Evolutionary conservation across 2,797 vertebrate species (phyloP), one percentile per base, ranked within the genome.

Genomic region (Pygocentrus nattereri): DNA sequence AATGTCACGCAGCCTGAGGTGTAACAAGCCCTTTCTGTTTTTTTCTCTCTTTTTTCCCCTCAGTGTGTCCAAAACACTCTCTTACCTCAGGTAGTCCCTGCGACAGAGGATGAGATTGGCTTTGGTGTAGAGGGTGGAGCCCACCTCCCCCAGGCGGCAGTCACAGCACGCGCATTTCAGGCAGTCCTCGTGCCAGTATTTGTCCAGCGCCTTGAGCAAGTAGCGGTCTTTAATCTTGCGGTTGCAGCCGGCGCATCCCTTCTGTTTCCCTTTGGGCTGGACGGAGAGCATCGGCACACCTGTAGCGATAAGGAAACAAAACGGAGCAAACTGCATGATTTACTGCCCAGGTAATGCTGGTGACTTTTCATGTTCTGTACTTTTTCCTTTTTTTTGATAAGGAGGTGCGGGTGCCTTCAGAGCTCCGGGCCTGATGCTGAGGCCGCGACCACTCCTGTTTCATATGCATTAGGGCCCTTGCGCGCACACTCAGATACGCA

Each of bases 101-200:
- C 97, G 96, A 90, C 98, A 99, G 79, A 99, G 96, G 92, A 99
- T 99, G 92, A 99, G 97, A 93, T 99, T 99, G 89, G 98, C 97
- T 91, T 98, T 96, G 88, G 98, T 99, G 95, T 99, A 99, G 88
- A 99, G 97, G 85, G 96, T 99, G 90, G 98, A 99, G 91, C 98
- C 97, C 89, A 98, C 95, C 90, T 97, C 95, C 80, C 98, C 98
- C 90, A 99, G 95, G 85, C 98, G 96, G 89, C 98, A 99, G 94
- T 98, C 97, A 0, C 98, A 99, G 95, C 98, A 99, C 92, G 97
- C 96, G 15, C 98, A 99, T 92, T 99, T 99, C 85, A 99, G 95
- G 49, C 98, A 99, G 93, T 98, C 98, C 86, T 99, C 98, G 31
- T 99, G 98, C 98, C 98, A 99, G 90, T 96, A 99, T 89, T 98